Conservation (phyloP, 1,140 invertebrate genomes). For the Drosophila oshimai region DNA sequence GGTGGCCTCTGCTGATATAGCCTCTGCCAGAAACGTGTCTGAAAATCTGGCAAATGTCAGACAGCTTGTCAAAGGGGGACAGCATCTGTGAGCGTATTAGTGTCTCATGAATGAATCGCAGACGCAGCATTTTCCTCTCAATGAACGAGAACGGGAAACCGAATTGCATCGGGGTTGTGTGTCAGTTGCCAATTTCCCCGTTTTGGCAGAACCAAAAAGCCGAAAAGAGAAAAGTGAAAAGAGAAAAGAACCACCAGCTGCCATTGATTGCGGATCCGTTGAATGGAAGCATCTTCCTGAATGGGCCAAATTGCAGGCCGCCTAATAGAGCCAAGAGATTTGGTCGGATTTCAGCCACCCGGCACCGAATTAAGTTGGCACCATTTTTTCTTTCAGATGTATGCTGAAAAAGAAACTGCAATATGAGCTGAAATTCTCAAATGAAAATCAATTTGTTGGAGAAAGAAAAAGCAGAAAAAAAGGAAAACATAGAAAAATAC, state of each 20-base stretch:
- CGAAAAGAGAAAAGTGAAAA: too few species aligned
- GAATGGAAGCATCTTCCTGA: slow-evolving; percentile 34
- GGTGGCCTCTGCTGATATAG: slow-evolving; percentile 36
- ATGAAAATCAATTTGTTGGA: background rate
- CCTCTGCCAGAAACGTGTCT: slow-evolving; percentile 68
- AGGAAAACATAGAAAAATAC: too few species aligned
- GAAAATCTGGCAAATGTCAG: slow-evolving; percentile 60
- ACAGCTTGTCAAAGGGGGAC: slow-evolving; percentile 51
- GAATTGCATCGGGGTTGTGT: slow-evolving; percentile 47
- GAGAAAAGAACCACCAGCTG: slow-evolving; percentile 45
- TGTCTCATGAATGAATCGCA: slow-evolving; percentile 54
- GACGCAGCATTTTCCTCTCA: slow-evolving; percentile 31
- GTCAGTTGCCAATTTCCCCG: slow-evolving; percentile 21
- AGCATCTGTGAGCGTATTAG: slow-evolving; percentile 1
- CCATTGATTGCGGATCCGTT: slow-evolving; percentile 48
- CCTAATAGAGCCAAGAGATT: slow-evolving; percentile 29
- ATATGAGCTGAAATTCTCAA: background rate
- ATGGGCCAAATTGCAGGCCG: slow-evolving; percentile 48
- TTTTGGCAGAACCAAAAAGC: slow-evolving; percentile 20
- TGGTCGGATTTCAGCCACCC: slow-evolving; percentile 30
- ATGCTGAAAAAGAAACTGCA: background rate
- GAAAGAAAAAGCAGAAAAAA: background rate
- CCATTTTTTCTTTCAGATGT: background rate
- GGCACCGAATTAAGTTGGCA: slow-evolving; percentile 27
- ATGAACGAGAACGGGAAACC: slow-evolving; percentile 19